Percentiles rank a stretch among this genome's conserved stretches.
Evolutionary conservation across 2,888 invertebrate species (phyloP).

Genomic region (Cheilosia soror): DNA sequence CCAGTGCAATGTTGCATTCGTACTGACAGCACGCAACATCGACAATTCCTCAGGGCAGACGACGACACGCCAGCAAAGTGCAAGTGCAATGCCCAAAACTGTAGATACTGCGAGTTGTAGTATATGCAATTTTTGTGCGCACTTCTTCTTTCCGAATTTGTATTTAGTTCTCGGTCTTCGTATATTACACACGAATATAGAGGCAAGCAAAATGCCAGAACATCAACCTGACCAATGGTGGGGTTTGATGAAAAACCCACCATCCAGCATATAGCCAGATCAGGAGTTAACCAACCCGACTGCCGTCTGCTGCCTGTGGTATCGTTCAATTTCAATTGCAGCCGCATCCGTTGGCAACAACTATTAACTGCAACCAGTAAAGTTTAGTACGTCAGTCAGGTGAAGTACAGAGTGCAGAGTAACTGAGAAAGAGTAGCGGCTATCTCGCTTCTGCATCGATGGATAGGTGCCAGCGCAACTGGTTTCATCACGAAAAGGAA

Average conservation of each 20-base stretch:
- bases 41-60: slow-evolving; percentile 63
- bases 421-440: slow-evolving; percentile 19
- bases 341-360: slow-evolving; percentile 68
- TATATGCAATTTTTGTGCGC: slow-evolving; percentile 59
- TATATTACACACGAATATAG: background rate
- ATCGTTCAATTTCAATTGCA: slow-evolving; percentile 75
- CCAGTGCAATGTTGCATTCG: slow-evolving; percentile 56
- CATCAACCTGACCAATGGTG: slow-evolving; percentile 67
- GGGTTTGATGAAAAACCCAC: slow-evolving; percentile 61
- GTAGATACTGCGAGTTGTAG: slow-evolving; percentile 28
- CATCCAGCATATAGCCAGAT: slow-evolving; percentile 55
- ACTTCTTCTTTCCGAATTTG: slow-evolving; percentile 36
- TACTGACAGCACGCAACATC: slow-evolving; percentile 74
- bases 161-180: slow-evolving; percentile 1
- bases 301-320: slow-evolving; percentile 72
- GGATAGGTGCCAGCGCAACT: slow-evolving; percentile 71
- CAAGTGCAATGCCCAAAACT: slow-evolving; percentile 64
- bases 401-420: slow-evolving; percentile 29
- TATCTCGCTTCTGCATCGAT: slow-evolving; percentile 64
- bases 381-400: slow-evolving; percentile 52
- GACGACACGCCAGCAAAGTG: slow-evolving; percentile 55
- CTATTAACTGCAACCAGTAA: slow-evolving; percentile 68
- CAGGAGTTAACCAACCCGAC: slow-evolving; percentile 73
- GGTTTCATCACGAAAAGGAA: slow-evolving; percentile 64
- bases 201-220: slow-evolving; percentile 13